A percentile compares a stretch with the other conserved stretches of the same genome.
Conservation (phyloP, 35 echinoderm and acorn worm genomes). For the Lytechinus pictus region DNA sequence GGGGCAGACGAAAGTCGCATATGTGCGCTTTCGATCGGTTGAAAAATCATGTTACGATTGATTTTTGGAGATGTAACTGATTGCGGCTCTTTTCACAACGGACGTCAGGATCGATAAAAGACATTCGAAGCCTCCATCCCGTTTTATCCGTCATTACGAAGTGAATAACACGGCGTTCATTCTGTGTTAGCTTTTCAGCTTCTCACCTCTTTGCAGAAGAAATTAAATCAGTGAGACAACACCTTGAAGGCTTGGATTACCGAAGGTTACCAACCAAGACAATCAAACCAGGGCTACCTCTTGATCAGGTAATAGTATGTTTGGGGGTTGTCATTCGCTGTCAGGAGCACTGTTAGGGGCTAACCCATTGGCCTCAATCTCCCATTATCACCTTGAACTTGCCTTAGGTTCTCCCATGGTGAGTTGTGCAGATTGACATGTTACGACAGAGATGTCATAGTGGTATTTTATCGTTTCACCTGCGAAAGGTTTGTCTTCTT, state of each 20-base stretch:
- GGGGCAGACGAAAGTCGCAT: no score
- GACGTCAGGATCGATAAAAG: not conserved
- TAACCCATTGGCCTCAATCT: not conserved
- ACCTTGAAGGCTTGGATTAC: not conserved
- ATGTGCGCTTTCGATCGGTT: no score
- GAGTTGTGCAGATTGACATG: not conserved
- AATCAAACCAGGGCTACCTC: not conserved
- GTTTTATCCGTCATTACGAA: not conserved
- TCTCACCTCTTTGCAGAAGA: conserved; percentile 1
- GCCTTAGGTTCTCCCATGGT: not conserved
- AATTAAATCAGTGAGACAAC: conserved; percentile 12
- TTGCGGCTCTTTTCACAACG: no score
- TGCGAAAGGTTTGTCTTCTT: not conserved
- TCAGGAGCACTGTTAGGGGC: not conserved
- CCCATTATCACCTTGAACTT: not conserved
- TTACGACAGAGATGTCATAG: not conserved
- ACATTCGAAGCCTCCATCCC: not conserved
- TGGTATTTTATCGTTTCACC: not conserved
- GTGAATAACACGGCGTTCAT: not conserved
- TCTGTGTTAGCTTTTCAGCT: not conserved
- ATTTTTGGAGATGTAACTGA: no score
- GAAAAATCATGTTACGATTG: no score
- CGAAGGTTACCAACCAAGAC: not conserved
- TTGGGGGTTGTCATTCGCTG: not conserved
- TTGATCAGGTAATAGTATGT: not conserved